These are phyloP conservation scores for Ostrea denselamellosa DNA, from an alignment of 1,140 invertebrate genomes.

Conservation along the genomic window DNA sequence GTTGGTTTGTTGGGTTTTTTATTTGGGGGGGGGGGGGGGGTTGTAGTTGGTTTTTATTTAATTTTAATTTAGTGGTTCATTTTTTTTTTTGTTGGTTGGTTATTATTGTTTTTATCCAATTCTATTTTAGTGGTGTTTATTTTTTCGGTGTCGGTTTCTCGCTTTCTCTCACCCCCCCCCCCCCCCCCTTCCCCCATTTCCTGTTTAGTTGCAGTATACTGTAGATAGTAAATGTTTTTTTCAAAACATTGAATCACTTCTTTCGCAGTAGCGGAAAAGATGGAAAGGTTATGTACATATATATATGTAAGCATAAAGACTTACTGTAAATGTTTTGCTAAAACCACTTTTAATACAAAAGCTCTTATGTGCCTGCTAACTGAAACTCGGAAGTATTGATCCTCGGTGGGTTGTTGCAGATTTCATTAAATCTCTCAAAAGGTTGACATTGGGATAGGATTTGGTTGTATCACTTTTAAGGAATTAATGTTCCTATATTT, in stretches of 20 bases:
- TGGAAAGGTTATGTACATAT: not conserved
- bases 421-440: conserved; percentile 26
- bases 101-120: too few relatives aligned
- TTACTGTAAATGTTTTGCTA: conserved; percentile 10
- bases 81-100: too few relatives aligned
- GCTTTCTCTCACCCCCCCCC: not conserved
- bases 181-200: not conserved
- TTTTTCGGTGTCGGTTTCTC: conserved; percentile 36
- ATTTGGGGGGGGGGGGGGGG: too few relatives aligned
- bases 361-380: not conserved
- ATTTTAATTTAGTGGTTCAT: too few relatives aligned
- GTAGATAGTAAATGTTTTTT: too few relatives aligned
- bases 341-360: not conserved
- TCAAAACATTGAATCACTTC: not conserved
- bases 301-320: not conserved
- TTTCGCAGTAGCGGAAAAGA: not conserved
- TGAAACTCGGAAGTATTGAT: not conserved
- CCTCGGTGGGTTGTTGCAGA: not conserved
- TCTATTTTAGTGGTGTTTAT: too few relatives aligned
- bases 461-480: not conserved
- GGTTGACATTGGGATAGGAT: not conserved
- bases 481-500: not conserved
- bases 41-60: too few relatives aligned
- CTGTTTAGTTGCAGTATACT: too few relatives aligned
- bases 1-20: too few relatives aligned